Evolutionary conservation across 1,140 invertebrate genomes (phyloP).

Genomic region (Leptopilina clavipes): DNA sequence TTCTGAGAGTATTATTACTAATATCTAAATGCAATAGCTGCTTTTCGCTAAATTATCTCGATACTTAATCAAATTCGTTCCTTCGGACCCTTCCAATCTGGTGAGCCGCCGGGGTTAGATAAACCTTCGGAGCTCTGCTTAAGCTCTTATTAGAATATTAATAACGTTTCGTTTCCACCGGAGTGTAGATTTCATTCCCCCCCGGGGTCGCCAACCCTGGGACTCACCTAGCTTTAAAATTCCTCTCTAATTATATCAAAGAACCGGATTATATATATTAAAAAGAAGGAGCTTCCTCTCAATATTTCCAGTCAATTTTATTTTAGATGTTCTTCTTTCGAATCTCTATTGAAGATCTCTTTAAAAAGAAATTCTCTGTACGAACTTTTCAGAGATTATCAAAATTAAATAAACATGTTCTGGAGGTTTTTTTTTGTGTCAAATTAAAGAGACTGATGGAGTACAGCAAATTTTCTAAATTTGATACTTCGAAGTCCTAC

Average conservation of each 20-base stretch:
- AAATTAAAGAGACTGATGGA: no score
- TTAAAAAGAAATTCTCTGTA: no score
- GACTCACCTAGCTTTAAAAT: neutral
- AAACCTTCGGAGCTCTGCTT: conserved; percentile 27
- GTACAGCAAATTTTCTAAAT: no score
- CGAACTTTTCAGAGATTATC: no score
- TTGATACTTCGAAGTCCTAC: no score
- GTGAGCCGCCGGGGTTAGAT: conserved; percentile 15
- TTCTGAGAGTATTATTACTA: neutral
- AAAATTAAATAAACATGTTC: no score
- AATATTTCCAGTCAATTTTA: no score
- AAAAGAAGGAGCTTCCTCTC: no score
- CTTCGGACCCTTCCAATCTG: conserved; percentile 24
- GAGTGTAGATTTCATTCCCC: conserved; percentile 20
- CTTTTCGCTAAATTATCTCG: conserved; percentile 12
- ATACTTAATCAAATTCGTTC: conserved; percentile 33
- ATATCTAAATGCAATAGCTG: conserved; percentile 20
- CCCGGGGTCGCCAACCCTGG: neutral
- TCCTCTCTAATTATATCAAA: conserved; percentile 28
- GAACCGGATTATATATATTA: neutral
- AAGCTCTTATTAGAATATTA: conserved; percentile 33
- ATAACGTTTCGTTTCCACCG: conserved; percentile 18
- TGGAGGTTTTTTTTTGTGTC: no score
- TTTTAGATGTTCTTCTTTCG: no score
- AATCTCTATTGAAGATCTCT: no score